Base-by-base conservation (phyloP, 2,888 invertebrate genomes). In the Diarsia mendica region DNA sequence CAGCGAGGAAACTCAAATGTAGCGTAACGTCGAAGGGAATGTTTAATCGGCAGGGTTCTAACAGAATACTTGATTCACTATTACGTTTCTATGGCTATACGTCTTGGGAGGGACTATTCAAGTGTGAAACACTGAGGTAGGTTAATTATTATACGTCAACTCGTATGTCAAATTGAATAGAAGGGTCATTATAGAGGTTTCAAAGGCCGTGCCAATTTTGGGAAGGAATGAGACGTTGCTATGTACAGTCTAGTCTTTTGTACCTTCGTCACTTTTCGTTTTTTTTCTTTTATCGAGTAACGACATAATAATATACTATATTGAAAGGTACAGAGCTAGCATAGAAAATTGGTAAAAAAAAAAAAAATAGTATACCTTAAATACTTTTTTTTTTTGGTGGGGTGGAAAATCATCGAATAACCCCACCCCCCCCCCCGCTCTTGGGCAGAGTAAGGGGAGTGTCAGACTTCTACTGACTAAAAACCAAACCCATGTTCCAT, bases 51-150 rank as follows among this genome's bases (percentile, higher is more conserved):
- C 53, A 60, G 20, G 65, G 15, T 80, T 71, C 85, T 64, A 78
- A 85, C 67, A n/a, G 85, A 87, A 85, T 87, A 79, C 61, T 86
- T 75, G 74, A 84, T 79, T 76, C 28, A 64, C 49, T 44, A 23
- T 33, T 39, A 61, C 20, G 6, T 15, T 18, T 58, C 20, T 64
- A 53, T 3, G 49, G 72, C 39, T 79, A 53, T 63, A 77, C 33
- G 46, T 46, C 39, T 64, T 46, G 20, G 20, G 18, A 46, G 46
- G 74, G 51, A 53, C 67, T 68, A 76, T 63, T 67, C 49, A 78
- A 64, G 61, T 81, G 75, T 75, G 67, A 78, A 81, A 39, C 81
- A 81, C 75, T 51, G 63, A 81, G 66, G 68, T n/a, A 66, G 55
- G 80, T 66, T 80, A 80, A 71, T 80, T 74, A 79, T 51, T 84